Conservation (phyloP, 2,888 invertebrate species). For the Zaprionus obscuricornis region DNA sequence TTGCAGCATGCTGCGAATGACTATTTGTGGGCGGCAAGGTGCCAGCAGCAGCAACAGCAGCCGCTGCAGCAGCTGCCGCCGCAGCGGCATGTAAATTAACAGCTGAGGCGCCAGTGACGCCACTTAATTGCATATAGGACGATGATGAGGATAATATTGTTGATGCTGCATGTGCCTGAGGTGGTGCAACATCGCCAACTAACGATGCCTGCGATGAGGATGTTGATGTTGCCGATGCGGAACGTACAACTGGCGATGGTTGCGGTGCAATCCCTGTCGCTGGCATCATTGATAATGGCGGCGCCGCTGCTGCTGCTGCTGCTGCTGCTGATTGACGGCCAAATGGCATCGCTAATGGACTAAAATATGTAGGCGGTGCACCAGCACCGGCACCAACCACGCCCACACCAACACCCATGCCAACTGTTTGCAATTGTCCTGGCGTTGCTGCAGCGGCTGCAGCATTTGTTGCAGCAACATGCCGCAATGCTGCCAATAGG, state of each 20-base stretch:
- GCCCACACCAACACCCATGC: conserved; percentile 24
- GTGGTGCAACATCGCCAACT: conserved; percentile 79
- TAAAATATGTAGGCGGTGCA: conserved; percentile 80
- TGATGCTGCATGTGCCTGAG: conserved; percentile 81
- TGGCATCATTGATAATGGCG: conserved; percentile 60
- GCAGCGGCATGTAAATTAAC: conserved; percentile 41
- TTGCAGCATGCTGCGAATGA: conserved; percentile 50
- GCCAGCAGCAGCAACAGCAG: conserved; percentile 69
- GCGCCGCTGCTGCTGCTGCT: no score
- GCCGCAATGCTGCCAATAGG: conserved; percentile 80
- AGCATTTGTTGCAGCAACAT: conserved; percentile 68
- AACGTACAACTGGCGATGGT: conserved; percentile 83
- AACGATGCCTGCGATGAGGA: conserved; percentile 82
- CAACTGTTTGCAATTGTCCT: not conserved
- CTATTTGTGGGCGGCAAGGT: conserved; percentile 82
- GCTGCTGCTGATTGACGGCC: conserved; percentile 78
- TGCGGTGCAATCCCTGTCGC: conserved; percentile 70
- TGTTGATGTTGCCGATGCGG: conserved; percentile 84
- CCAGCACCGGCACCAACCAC: conserved; percentile 59
- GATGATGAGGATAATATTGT: conserved; percentile 70
- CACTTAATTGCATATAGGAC: conserved; percentile 59
- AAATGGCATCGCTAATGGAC: conserved; percentile 74
- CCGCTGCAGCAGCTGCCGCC: conserved; percentile 45
- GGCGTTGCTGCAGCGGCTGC: conserved; percentile 41
- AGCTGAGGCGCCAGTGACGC: conserved; percentile 30